Conservation (phyloP, 2,888 invertebrate genomes). For the Schizaphis graminum region DNA sequence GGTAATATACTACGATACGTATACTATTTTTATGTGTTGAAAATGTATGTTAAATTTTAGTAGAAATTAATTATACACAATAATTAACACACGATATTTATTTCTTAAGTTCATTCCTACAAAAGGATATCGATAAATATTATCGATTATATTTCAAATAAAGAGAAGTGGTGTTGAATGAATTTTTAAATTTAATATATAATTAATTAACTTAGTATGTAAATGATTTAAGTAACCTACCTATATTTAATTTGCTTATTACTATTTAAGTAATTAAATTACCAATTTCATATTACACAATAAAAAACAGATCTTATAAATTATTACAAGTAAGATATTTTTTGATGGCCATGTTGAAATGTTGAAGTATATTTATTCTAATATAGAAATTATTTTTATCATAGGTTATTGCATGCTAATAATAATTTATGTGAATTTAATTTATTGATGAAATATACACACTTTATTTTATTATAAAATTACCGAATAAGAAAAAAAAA, state of each 20-base stretch:
- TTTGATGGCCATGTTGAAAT: not conserved
- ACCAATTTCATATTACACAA: not conserved
- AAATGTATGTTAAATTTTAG: not conserved
- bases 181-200: not conserved
- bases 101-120: not conserved
- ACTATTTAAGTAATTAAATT: not conserved
- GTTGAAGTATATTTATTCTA: not conserved
- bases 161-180: not conserved
- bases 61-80: not conserved
- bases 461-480: not conserved
- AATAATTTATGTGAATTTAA: not conserved
- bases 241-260: not conserved
- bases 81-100: not conserved
- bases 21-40: not conserved
- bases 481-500: not conserved
- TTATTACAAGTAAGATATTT: not conserved
- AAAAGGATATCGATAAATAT: not conserved
- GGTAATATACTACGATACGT: not conserved
- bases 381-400: not conserved
- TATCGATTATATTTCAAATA: not conserved
- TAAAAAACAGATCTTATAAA: not conserved
- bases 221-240: not conserved
- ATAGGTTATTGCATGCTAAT: not conserved
- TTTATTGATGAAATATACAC: not conserved
- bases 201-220: not conserved